Conservation (phyloP, 2,888 invertebrate species). For the Dysmachus trigonus region DNA sequence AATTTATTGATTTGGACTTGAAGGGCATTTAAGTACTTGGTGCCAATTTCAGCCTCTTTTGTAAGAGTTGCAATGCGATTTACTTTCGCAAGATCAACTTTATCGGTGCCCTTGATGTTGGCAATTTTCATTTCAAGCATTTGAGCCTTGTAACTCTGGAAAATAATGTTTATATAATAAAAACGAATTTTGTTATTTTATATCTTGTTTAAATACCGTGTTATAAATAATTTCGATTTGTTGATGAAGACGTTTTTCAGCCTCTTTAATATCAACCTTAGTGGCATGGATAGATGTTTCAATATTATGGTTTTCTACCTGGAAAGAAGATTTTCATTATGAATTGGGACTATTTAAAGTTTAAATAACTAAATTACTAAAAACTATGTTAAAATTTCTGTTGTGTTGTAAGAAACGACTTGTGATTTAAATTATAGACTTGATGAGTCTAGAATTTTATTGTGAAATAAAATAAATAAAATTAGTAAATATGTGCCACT, state of each 20-base stretch:
- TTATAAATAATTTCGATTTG: slow-evolving; percentile 71
- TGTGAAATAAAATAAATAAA: too few relatives aligned
- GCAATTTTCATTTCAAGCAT: slow-evolving; percentile 63
- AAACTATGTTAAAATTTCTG: not conserved
- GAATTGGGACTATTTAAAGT: not conserved
- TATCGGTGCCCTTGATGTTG: slow-evolving; percentile 61
- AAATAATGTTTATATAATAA: not conserved
- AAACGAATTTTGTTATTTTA: not conserved
- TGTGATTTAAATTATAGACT: too few relatives aligned
- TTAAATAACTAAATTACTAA: too few relatives aligned
- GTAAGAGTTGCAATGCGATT: slow-evolving; percentile 64
- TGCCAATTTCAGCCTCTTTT: slow-evolving; percentile 61
- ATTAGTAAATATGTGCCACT: too few relatives aligned
- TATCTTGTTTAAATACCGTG: slow-evolving; percentile 64
- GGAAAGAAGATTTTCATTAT: not conserved
- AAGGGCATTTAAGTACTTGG: slow-evolving; percentile 63
- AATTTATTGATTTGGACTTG: slow-evolving; percentile 67
- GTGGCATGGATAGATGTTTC: slow-evolving; percentile 53
- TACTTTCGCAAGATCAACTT: slow-evolving; percentile 62
- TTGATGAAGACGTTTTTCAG: slow-evolving; percentile 65
- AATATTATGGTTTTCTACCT: slow-evolving; percentile 56
- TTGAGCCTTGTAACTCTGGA: slow-evolving; percentile 63
- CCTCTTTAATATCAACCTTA: slow-evolving; percentile 52
- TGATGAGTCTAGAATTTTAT: too few relatives aligned
- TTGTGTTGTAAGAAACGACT: too few relatives aligned